Evolutionary conservation across 2,888 invertebrate species (phyloP).

Genomic region (Mimas tiliae): DNA sequence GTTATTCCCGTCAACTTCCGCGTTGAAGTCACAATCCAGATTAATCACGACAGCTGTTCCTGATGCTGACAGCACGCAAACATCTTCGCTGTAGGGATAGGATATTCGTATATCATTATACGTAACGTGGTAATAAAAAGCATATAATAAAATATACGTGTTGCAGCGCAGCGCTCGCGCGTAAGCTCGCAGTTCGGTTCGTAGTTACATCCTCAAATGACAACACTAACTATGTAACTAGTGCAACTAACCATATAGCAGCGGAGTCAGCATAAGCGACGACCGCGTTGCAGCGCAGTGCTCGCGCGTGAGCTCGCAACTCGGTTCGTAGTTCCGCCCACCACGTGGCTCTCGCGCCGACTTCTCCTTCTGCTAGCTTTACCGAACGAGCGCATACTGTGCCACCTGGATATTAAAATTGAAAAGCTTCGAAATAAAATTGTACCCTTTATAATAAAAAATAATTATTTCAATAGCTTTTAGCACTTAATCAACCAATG

Average conservation of each 20-base stretch:
- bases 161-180: constrained; percentile 96
- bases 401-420: constrained; percentile 55
- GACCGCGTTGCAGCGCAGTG: constrained; percentile 96
- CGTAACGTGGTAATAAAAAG: too few relatives aligned
- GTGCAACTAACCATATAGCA: constrained; percentile 91
- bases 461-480: too few relatives aligned
- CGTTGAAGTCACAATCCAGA: constrained; percentile 70
- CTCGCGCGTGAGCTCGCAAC: constrained; percentile 96
- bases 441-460: too few relatives aligned
- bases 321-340: constrained; percentile 98
- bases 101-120: too few relatives aligned
- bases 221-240: background rate
- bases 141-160: constrained; percentile 72
- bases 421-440: too few relatives aligned
- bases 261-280: constrained; percentile 97
- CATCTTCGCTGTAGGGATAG: constrained; percentile 90
- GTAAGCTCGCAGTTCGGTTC: constrained; percentile 97
- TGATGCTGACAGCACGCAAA: constrained; percentile 96
- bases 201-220: constrained; percentile 84
- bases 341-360: constrained; percentile 96
- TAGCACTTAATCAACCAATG: too few relatives aligned
- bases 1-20: constrained; percentile 55
- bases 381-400: constrained; percentile 77
- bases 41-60: constrained; percentile 95
- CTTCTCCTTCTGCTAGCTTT: constrained; percentile 89